Base-by-base conservation (phyloP, 2,113 vertebrate genomes). In the Heptranchias perlo region DNA sequence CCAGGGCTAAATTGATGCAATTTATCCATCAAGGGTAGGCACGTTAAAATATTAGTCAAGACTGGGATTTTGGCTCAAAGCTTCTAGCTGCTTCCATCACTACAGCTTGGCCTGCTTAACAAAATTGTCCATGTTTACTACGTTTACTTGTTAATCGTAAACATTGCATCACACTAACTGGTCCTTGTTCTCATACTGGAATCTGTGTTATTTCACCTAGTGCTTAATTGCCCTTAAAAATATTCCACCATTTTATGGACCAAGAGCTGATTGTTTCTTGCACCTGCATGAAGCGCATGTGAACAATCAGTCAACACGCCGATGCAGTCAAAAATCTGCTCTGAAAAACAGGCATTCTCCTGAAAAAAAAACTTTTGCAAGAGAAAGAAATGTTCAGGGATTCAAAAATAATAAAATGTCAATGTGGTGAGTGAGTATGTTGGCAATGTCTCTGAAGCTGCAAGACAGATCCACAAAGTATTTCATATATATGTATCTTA, bases 401-500 rank as follows among this genome's bases (percentile, higher is more conserved):
- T 67, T 94, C 39, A 94, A 67, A 47, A 52, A 95, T 47, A 49
- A 49, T 69, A 69, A 95, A 69, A 52, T 69, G 44, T 67, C 7
- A 94, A 47, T 65, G 39, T 52, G 28, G 11, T 52, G 49, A 35
- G 86, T 89, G 49, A 95, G 64, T 69, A 49, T 35, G 47, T 95
- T 52, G 65, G 65, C 13, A 47, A 4, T 35, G 64, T 73, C 44
- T 2, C 44, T 95, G 65, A 95, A 95, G 28, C 64, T 49, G 65
- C 64, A 95, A 95, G 94, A 52, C 31, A 95, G 44, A 67, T 69
- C 14, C 13, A 69, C 94, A 95, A 65, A 67, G 4, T 69, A 49
- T 73, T 31, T 95, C 94, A 95, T 49, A 31, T 49, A 39, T 61
- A 62, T 91, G 64, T 95, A 95, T 95, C 65, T 69, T 95, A 95